These are phyloP conservation scores for Artemia sp. DNA, from an alignment of 2,888 invertebrate genomes.

Conservation along the genomic window DNA sequence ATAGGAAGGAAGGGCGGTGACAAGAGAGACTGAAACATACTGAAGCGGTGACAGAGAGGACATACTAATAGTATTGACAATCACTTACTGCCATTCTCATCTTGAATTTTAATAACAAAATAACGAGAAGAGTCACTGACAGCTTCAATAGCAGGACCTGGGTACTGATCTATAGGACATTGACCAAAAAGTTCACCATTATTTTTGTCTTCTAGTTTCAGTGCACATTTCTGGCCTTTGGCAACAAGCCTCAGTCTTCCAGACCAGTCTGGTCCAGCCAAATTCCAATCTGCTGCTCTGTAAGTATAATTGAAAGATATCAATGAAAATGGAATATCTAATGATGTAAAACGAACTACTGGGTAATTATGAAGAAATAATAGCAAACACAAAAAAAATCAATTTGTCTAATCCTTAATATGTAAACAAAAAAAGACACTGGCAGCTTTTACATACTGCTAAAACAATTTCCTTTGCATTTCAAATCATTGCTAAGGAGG, in stretches of 20 bases:
- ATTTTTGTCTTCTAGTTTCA: slow-evolving; percentile 89
- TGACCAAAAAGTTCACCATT: slow-evolving; percentile 87
- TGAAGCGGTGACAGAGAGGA: background rate
- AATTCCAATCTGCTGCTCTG: slow-evolving; percentile 98
- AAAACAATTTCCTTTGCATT: no score
- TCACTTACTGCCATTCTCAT: slow-evolving; percentile 55
- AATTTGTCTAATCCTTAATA: no score
- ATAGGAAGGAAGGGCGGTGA: no score
- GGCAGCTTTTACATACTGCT: no score
- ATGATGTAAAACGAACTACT: no score
- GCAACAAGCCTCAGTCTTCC: slow-evolving; percentile 83
- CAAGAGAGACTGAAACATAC: no score
- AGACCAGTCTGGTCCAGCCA: slow-evolving; percentile 95
- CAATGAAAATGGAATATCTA: no score
- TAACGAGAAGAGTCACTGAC: slow-evolving; percentile 95
- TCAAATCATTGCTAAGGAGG: no score
- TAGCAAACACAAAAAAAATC: no score
- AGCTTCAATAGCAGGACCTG: slow-evolving; percentile 80
- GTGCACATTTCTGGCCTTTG: slow-evolving; percentile 63
- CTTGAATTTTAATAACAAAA: slow-evolving; percentile 85
- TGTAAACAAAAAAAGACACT: no score
- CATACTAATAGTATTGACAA: slow-evolving; percentile 14
- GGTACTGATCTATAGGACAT: slow-evolving; percentile 88
- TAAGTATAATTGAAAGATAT: no score
- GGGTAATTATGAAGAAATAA: no score